These are phyloP conservation scores for Amaurobius ferox DNA, from an alignment of 2,888 invertebrate genomes.

Conservation along the genomic window DNA sequence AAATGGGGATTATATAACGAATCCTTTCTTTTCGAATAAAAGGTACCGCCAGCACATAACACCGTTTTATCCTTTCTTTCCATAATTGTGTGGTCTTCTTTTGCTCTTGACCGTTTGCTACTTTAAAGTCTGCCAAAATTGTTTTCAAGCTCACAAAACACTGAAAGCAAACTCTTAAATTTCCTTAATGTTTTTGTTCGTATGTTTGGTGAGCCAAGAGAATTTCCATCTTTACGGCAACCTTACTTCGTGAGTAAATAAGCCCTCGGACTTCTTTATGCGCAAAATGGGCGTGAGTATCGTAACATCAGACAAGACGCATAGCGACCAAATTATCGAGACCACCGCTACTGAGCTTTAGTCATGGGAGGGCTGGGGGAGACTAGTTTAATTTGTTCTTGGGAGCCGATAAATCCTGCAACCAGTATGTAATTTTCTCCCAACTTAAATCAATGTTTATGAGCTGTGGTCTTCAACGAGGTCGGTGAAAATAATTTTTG, in stretches of 20 bases:
- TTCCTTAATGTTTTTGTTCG: background rate
- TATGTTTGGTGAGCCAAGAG: background rate
- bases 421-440: constrained; percentile 45
- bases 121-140: background rate
- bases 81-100: background rate
- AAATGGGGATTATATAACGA: background rate
- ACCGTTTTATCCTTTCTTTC: background rate
- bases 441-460: constrained; percentile 53
- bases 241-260: background rate
- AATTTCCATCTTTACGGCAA: background rate
- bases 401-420: constrained; percentile 42
- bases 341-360: constrained; percentile 37
- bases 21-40: background rate
- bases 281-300: constrained; percentile 7
- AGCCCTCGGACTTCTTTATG: background rate
- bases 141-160: background rate
- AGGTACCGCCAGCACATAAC: background rate
- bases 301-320: constrained; percentile 25
- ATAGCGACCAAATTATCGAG: constrained; percentile 30
- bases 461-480: constrained; percentile 31
- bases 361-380: constrained; percentile 24
- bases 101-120: background rate
- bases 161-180: background rate
- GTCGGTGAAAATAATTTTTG: background rate
- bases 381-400: constrained; percentile 35